These are phyloP conservation scores for Hoplodrina ambigua DNA, from an alignment of 2,888 invertebrate genomes.

Conservation along the genomic window DNA sequence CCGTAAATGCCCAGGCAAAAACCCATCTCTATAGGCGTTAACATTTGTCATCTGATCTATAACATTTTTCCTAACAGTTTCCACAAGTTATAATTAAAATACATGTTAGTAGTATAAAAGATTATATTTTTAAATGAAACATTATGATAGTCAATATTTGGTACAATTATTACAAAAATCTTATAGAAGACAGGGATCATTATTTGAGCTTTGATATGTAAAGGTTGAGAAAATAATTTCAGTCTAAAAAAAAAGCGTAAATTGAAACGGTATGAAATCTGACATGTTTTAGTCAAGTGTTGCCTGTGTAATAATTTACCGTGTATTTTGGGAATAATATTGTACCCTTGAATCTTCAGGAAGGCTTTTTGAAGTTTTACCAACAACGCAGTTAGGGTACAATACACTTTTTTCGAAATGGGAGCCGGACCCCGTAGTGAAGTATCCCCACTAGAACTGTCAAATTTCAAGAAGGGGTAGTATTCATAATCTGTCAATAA, in stretches of 20 bases:
- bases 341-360: constrained; percentile 3
- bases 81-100: too few species aligned
- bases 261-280: constrained; percentile 5
- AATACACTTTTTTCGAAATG: constrained; percentile 30
- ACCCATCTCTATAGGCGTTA: too few species aligned
- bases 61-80: too few species aligned
- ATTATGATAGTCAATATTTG: too few species aligned
- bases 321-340: background rate
- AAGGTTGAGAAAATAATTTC: too few species aligned
- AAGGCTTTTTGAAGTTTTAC: background rate
- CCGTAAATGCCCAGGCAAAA: too few species aligned
- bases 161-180: too few species aligned
- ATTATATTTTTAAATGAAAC: too few species aligned
- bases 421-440: constrained; percentile 30
- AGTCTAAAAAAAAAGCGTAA: background rate
- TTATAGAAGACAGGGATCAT: background rate
- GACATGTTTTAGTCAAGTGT: constrained; percentile 18
- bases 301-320: constrained; percentile 25
- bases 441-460: constrained; percentile 29
- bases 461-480: constrained; percentile 41
- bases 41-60: too few species aligned
- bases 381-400: background rate
- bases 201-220: too few species aligned
- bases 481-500: constrained; percentile 29
- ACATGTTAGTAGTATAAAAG: too few species aligned